phyloP scores from a whole-genome alignment of 2,888 invertebrate species.

The Drosophila conformis region DNA sequence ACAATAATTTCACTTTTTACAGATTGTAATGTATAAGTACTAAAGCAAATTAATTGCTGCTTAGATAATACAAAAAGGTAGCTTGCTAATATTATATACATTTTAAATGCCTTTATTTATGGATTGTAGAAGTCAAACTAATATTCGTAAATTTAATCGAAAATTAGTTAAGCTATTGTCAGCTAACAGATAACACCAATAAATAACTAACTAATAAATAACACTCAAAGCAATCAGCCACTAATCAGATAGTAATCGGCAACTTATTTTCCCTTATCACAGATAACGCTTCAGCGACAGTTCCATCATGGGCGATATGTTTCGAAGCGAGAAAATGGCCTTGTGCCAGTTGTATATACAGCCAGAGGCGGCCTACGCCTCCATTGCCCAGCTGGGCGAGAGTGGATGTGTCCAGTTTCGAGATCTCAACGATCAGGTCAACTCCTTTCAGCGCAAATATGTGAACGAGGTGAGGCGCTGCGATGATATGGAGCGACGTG shows the following conservation, averaged over 20 bases:
- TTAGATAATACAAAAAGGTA: constrained; percentile 6
- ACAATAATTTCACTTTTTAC: neutral
- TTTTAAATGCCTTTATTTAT: constrained; percentile 30
- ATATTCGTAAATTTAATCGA: constrained; percentile 21
- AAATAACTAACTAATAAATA: constrained; percentile 58
- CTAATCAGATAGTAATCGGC: constrained; percentile 55
- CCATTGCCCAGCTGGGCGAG: constrained; percentile 97
- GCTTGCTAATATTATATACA: constrained; percentile 2
- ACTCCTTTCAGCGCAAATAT: constrained; percentile 93
- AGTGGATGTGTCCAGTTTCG: constrained; percentile 97
- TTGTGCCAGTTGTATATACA: constrained; percentile 97
- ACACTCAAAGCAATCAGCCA: constrained; percentile 52
- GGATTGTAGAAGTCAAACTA: neutral
- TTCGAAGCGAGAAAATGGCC: constrained; percentile 96
- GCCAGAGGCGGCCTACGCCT: constrained; percentile 97
- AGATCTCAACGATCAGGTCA: constrained; percentile 94
- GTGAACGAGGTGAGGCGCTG: constrained; percentile 93
- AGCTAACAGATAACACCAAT: constrained; percentile 61
- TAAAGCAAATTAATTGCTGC: neutral
- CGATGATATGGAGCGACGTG: constrained; percentile 93
- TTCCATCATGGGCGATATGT: constrained; percentile 90
- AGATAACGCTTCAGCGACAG: constrained; percentile 42
- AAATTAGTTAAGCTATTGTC: constrained; percentile 15
- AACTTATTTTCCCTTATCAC: constrained; percentile 26
- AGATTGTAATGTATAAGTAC: neutral